Conservation (phyloP, 2,888 invertebrate species). For the Lepidochrysops patricia region DNA sequence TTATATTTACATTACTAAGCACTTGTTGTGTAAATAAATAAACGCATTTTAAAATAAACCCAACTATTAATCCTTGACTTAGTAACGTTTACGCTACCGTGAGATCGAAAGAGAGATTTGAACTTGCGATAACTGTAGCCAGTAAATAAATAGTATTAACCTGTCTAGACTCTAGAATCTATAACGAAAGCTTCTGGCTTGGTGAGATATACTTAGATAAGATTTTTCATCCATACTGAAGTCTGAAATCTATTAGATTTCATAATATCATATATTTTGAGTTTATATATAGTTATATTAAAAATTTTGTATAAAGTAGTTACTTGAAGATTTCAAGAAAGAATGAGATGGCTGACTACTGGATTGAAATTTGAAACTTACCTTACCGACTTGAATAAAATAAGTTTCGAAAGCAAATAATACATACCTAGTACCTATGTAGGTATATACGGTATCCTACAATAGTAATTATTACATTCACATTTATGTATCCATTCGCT, state of each 20-base stretch:
- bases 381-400: too few species aligned
- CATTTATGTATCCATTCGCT: background rate
- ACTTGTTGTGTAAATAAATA: conserved; percentile 71
- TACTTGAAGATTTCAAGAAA: too few species aligned
- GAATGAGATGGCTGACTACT: too few species aligned
- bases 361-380: too few species aligned
- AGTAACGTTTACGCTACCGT: conserved; percentile 57
- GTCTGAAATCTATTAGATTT: too few species aligned
- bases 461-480: background rate
- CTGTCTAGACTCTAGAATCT: background rate
- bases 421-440: too few species aligned
- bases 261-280: too few species aligned
- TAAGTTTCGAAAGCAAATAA: too few species aligned
- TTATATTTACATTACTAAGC: conserved; percentile 66
- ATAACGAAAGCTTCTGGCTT: too few species aligned
- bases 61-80: conserved; percentile 60
- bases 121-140: background rate
- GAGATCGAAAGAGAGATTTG: conserved; percentile 35
- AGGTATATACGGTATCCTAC: background rate
- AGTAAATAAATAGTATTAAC: background rate
- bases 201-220: background rate
- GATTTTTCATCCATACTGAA: too few species aligned
- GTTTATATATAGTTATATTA: too few species aligned
- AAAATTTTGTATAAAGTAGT: too few species aligned
- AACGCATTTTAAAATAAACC: conserved; percentile 64